Percentiles rank a stretch among this genome's conserved stretches.
Evolutionary conservation across 2,797 vertebrate genomes (phyloP).

Genomic region (Falco biarmicus): DNA sequence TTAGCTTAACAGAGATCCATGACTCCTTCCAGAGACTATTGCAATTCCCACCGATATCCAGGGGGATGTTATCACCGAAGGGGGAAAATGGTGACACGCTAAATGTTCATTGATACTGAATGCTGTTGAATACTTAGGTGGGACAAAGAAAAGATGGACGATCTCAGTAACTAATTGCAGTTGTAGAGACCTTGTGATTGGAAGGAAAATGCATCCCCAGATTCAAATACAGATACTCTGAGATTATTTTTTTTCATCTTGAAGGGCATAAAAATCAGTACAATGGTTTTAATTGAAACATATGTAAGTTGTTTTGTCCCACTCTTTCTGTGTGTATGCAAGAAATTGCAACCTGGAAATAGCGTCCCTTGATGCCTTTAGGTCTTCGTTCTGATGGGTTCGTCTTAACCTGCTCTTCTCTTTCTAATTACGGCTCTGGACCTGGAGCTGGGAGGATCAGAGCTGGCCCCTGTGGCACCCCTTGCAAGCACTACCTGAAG

Average conservation of each 20-base stretch:
- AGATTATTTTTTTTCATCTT: neutral
- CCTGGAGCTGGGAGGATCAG: neutral
- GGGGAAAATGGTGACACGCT: neutral
- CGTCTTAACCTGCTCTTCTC: neutral
- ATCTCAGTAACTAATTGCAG: neutral
- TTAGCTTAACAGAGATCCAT: neutral
- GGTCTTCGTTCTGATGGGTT: neutral
- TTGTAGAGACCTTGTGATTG: neutral
- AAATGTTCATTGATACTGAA: neutral
- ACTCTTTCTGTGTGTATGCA: neutral
- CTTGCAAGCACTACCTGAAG: accelerated
- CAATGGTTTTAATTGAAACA: neutral
- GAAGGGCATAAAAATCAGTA: neutral
- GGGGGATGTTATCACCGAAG: neutral
- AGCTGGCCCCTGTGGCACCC: accelerated
- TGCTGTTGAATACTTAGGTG: neutral
- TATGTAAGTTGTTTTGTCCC: neutral
- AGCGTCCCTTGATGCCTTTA: neutral
- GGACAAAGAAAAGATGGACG: neutral
- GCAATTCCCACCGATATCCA: neutral
- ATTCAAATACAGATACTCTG: neutral
- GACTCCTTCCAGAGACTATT: neutral
- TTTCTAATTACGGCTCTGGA: neutral
- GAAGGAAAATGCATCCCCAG: neutral
- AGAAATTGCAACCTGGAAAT: neutral